Evolutionary conservation across 64 coral and sea anemone genomes (phyloP).

Genomic region (Hydrozoanthus tunicans): DNA sequence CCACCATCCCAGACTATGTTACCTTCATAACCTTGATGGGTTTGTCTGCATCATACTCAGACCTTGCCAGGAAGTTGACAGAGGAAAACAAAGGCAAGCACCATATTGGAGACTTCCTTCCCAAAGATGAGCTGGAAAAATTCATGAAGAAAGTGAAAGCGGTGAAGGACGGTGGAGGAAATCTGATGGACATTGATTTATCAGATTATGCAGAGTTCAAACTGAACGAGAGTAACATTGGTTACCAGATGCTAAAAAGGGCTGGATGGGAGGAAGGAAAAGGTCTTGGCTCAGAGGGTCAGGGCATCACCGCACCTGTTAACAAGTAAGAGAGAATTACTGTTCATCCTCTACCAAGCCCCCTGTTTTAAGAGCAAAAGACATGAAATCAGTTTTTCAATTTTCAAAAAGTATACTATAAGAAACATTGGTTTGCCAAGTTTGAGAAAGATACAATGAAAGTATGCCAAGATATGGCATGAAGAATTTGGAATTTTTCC

Average conservation of each 20-base stretch:
- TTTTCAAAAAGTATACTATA: too few species aligned
- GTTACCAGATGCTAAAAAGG: slow-evolving; percentile 96
- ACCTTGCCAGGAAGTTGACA: slow-evolving; percentile 77
- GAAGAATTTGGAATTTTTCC: too few species aligned
- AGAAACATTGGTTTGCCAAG: too few species aligned
- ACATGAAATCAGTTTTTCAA: too few species aligned
- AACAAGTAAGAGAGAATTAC: slow-evolving; percentile 70
- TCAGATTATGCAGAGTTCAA: slow-evolving; percentile 97
- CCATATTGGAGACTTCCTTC: slow-evolving; percentile 95
- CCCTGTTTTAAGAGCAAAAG: too few species aligned
- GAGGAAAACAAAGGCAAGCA: slow-evolving; percentile 79
- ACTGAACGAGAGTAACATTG: slow-evolving; percentile 95
- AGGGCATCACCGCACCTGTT: slow-evolving; percentile 95
- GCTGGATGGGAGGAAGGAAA: slow-evolving; percentile 97
- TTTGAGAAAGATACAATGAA: too few species aligned
- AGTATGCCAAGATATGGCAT: too few species aligned
- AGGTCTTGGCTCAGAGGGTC: slow-evolving; percentile 88
- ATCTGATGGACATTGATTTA: slow-evolving; percentile 73
- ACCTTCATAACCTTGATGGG: not conserved
- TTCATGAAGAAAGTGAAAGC: slow-evolving; percentile 90
- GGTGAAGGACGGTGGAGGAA: slow-evolving; percentile 73
- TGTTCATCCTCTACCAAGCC: too few species aligned
- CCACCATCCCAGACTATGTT: too few species aligned
- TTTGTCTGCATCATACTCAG: slow-evolving; percentile 22
- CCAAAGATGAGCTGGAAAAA: slow-evolving; percentile 87